Conservation (phyloP, 1,140 invertebrate species). For the Psix sp. region DNA sequence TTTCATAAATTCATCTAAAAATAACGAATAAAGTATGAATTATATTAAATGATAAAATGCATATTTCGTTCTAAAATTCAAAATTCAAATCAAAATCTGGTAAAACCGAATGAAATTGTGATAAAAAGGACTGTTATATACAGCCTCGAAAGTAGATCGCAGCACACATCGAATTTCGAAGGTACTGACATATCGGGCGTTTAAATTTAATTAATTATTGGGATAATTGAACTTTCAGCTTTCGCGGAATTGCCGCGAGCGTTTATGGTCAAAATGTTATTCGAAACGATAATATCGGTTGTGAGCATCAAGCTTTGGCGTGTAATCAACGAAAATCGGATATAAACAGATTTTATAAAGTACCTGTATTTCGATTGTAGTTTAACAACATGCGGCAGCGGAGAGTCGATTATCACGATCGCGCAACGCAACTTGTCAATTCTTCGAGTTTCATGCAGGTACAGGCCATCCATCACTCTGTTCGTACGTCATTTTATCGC, state of each 20-base stretch:
- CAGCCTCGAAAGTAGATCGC: slow-evolving; percentile 12
- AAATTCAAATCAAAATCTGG: no score
- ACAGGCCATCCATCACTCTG: slow-evolving; percentile 42
- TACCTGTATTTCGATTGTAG: slow-evolving; percentile 56
- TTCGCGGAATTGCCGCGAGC: slow-evolving; percentile 61
- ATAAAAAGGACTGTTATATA: slow-evolving; percentile 1
- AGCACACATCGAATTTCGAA: slow-evolving; percentile 43
- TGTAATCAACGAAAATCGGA: slow-evolving; percentile 59
- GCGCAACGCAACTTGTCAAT: slow-evolving; percentile 52
- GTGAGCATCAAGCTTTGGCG: slow-evolving; percentile 50
- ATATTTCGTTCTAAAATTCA: no score
- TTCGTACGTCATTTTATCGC: slow-evolving; percentile 47
- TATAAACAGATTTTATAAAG: slow-evolving; percentile 59
- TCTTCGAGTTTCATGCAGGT: slow-evolving; percentile 49
- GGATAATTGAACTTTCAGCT: slow-evolving; percentile 69
- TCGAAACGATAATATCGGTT: slow-evolving; percentile 64
- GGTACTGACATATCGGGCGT: slow-evolving; percentile 56
- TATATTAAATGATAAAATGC: no score
- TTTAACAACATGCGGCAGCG: slow-evolving; percentile 49
- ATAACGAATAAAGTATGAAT: no score
- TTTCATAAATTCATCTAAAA: no score
- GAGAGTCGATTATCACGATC: slow-evolving; percentile 54
- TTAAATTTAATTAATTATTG: slow-evolving; percentile 71
- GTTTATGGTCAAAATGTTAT: slow-evolving; percentile 68
- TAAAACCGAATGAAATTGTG: not conserved